These are phyloP conservation scores for Diogma glabrata DNA, from an alignment of 2,888 invertebrate genomes.

Conservation along the genomic window DNA sequence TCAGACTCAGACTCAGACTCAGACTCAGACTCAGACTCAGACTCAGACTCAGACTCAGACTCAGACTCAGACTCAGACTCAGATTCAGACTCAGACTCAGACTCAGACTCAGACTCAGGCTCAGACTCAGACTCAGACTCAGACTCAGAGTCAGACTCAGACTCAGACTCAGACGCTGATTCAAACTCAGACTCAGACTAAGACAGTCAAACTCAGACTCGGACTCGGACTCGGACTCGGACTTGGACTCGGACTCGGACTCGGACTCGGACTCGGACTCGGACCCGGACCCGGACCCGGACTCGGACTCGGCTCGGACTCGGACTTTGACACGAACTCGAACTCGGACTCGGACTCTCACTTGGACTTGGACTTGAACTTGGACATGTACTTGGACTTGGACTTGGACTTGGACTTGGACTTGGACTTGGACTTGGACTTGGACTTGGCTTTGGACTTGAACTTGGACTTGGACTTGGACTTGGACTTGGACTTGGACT, in stretches of 20 bases:
- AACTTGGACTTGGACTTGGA: neutral
- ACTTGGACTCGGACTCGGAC: slow-evolving; percentile 4
- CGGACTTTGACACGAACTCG: neutral
- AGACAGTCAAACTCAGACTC: slow-evolving; percentile 2
- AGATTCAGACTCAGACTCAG: no score
- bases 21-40: no score
- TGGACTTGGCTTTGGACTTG: neutral
- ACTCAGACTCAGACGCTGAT: no score
- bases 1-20: no score
- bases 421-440: neutral
- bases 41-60: no score
- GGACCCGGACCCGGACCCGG: neutral
- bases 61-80: no score
- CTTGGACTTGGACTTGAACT: neutral
- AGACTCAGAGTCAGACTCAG: no score
- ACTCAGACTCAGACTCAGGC: no score
- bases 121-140: no score
- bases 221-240: no score
- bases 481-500: neutral
- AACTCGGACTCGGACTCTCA: neutral
- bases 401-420: neutral
- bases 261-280: slow-evolving; percentile 7
- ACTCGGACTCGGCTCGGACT: neutral
- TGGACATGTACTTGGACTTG: neutral
- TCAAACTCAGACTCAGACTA: slow-evolving; percentile 9